Conservation (phyloP, 2,888 invertebrate genomes). For the Liopterus haemorrhoidalis region DNA sequence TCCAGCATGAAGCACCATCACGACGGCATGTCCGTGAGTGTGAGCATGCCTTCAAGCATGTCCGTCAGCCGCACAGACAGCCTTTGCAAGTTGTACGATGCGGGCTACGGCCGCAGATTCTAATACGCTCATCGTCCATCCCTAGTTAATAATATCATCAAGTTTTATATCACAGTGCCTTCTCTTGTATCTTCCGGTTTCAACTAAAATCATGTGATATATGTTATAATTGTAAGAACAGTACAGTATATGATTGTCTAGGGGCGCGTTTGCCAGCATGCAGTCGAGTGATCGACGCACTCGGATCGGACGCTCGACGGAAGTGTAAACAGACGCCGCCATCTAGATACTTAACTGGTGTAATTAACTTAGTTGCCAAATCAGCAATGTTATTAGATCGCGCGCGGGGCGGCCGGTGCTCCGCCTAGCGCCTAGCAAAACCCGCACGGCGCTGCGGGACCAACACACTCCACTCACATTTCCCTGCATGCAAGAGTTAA, state of each 20-base stretch:
- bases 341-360: constrained; percentile 11
- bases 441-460: too few species aligned
- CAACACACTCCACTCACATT: too few species aligned
- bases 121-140: constrained; percentile 38
- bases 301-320: too few species aligned
- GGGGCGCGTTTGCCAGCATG: too few species aligned
- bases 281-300: too few species aligned
- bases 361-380: constrained; percentile 16
- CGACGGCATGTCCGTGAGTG: constrained; percentile 55
- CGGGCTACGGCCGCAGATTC: constrained; percentile 68
- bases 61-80: constrained; percentile 59
- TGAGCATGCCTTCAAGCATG: constrained; percentile 61
- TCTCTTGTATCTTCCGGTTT: too few species aligned
- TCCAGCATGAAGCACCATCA: constrained; percentile 51
- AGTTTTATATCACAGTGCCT: constrained; percentile 18
- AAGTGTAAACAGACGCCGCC: constrained; percentile 15
- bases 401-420: too few species aligned
- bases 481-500: too few species aligned
- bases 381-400: constrained; percentile 12
- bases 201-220: too few species aligned
- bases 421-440: too few species aligned
- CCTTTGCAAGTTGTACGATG: constrained; percentile 83
- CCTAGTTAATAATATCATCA: constrained; percentile 3
- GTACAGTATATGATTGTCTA: too few species aligned
- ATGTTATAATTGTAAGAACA: too few species aligned